Conservation (phyloP, 1,140 invertebrate genomes). For the Bemisia tabaci region DNA sequence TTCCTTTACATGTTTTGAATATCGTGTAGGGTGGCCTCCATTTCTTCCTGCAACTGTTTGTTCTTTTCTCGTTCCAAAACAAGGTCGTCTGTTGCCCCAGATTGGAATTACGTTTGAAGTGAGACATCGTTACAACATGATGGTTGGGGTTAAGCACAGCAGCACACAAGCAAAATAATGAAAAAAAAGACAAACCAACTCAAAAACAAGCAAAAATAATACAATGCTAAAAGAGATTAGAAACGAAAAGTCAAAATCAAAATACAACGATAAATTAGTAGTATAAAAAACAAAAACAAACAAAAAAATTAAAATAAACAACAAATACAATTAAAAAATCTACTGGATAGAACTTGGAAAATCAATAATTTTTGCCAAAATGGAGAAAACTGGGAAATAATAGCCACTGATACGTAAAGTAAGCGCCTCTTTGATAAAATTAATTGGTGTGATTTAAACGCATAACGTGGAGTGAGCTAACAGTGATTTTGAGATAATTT, state of each 20-base stretch:
- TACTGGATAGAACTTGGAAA: conserved; percentile 28
- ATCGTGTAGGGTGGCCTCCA: conserved; percentile 97
- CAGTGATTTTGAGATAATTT: too few relatives aligned
- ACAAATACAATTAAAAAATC: conserved; percentile 11
- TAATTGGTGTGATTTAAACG: too few relatives aligned
- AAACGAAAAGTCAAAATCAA: conserved; percentile 15
- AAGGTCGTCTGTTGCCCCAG: conserved; percentile 84
- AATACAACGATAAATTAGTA: conserved; percentile 17
- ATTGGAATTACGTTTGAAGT: conserved; percentile 4
- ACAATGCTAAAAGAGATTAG: conserved; percentile 15
- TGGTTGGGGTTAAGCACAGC: conserved; percentile 5
- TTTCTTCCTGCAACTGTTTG: conserved; percentile 92
- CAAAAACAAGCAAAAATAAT: conserved; percentile 15
- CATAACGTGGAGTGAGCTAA: too few relatives aligned
- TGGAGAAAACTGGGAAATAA: not conserved
- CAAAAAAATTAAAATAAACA: too few relatives aligned
- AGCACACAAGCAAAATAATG: conserved; percentile 18
- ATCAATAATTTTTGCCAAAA: conserved; percentile 28
- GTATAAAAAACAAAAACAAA: too few relatives aligned
- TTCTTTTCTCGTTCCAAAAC: conserved; percentile 89
- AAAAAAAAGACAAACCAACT: conserved; percentile 21
- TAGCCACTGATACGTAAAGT: too few relatives aligned
- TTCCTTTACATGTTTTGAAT: conserved; percentile 92
- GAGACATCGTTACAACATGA: conserved; percentile 5
- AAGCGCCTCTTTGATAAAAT: too few relatives aligned